phyloP scores from a whole-genome alignment of 1,140 invertebrate species.

The Rhyacophila brunnea region DNA sequence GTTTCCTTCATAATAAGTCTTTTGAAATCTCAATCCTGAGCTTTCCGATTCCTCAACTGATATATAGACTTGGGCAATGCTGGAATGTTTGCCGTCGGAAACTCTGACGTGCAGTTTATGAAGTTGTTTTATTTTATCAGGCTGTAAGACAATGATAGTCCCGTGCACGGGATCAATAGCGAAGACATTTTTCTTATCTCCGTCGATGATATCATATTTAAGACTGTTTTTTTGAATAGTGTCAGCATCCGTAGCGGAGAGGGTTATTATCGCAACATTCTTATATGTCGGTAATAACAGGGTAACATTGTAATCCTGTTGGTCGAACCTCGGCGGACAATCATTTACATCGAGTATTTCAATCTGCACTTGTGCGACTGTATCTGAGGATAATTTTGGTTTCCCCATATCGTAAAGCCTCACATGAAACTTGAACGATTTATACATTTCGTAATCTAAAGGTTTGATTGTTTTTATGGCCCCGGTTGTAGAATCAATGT shows the following conservation, averaged over 20 bases:
- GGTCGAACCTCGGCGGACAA: constrained; percentile 70
- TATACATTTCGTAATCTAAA: constrained; percentile 75
- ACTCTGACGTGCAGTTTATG: constrained; percentile 67
- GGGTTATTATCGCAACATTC: constrained; percentile 63
- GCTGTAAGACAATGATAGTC: constrained; percentile 56
- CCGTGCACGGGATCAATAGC: constrained; percentile 74
- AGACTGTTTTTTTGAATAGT: constrained; percentile 57
- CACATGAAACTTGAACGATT: constrained; percentile 70
- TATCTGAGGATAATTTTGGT: constrained; percentile 71
- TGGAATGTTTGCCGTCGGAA: constrained; percentile 67
- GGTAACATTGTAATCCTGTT: constrained; percentile 68
- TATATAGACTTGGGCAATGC: constrained; percentile 59
- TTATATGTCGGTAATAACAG: constrained; percentile 75
- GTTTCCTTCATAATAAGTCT: constrained; percentile 68
- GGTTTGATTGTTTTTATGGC: constrained; percentile 72
- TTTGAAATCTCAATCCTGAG: constrained; percentile 73
- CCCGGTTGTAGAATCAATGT: constrained; percentile 81
- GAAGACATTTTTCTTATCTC: constrained; percentile 75
- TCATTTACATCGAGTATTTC: constrained; percentile 78
- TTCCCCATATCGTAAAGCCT: constrained; percentile 70
- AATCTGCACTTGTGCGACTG: constrained; percentile 66
- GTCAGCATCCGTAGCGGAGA: constrained; percentile 72
- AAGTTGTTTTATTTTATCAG: constrained; percentile 37
- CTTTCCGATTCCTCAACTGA: constrained; percentile 66
- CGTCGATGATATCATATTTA: constrained; percentile 75